Percentiles rank a stretch among this genome's conserved stretches.
phyloP scores from a whole-genome alignment of 2,797 vertebrate genomes.

The Menidia menidia region DNA sequence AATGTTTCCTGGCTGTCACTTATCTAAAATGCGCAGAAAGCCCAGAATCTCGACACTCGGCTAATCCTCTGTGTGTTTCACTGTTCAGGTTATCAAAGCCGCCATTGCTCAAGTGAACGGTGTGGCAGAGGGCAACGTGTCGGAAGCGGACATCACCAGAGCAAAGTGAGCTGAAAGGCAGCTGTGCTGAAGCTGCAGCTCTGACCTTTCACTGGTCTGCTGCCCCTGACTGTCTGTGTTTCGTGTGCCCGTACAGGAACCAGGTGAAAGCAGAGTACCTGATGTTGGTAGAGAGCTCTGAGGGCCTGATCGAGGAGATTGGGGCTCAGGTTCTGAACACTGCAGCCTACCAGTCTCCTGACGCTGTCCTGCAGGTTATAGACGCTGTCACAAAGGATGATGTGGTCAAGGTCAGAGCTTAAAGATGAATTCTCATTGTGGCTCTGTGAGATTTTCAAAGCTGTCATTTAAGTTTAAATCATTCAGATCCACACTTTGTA shows the following conservation, averaged over 20 bases:
- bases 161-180: conserved; percentile 87
- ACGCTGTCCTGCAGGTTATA: conserved; percentile 80
- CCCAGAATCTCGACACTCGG: neutral
- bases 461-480: neutral
- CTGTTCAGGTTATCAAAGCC: conserved; percentile 88
- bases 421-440: neutral
- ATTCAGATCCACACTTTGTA: too few species aligned
- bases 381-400: conserved; percentile 84
- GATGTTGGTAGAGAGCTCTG: conserved; percentile 88
- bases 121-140: conserved; percentile 86
- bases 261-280: conserved; percentile 89
- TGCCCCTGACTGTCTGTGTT: conserved; percentile 3
- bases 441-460: neutral
- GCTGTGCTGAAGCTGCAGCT: neutral
- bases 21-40: neutral
- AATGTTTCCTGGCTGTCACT: conserved; percentile 39
- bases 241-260: conserved; percentile 76
- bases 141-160: conserved; percentile 80
- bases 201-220: neutral
- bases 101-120: conserved; percentile 86
- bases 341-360: conserved; percentile 81
- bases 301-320: conserved; percentile 88
- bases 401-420: conserved; percentile 87
- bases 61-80: neutral
- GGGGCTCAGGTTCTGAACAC: conserved; percentile 86